phyloP scores from a whole-genome alignment of 2,113 vertebrate genomes.

The Lucifuga dentata region DNA sequence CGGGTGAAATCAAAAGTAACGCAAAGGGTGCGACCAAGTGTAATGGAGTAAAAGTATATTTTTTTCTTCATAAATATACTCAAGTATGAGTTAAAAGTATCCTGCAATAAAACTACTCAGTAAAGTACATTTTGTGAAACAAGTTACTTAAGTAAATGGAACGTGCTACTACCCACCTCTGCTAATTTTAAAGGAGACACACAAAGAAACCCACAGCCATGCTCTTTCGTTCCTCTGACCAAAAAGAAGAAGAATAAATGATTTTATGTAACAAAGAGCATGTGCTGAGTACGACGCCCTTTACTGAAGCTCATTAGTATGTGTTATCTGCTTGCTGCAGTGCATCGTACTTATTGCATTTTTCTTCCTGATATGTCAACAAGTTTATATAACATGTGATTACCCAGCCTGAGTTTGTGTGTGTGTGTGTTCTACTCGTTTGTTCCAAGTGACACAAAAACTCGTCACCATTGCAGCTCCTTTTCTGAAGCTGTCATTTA shows the following conservation, averaged over 20 bases:
- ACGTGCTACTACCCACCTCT: too few relatives aligned
- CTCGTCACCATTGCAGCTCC: neutral
- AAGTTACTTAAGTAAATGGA: too few relatives aligned
- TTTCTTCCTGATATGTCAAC: conserved; percentile 8
- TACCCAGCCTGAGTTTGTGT: conserved; percentile 10
- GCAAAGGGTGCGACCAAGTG: too few relatives aligned
- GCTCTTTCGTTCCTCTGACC: neutral
- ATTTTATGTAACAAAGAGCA: conserved; percentile 9
- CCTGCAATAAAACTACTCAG: too few relatives aligned
- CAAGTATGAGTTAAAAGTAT: too few relatives aligned
- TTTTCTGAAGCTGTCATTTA: conserved; percentile 5
- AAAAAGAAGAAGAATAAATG: neutral
- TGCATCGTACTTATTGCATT: neutral
- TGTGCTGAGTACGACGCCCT: conserved; percentile 3
- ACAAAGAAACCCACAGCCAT: neutral
- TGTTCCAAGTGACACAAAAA: conserved; percentile 17
- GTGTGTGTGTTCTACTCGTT: conserved; percentile 20
- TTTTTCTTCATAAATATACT: too few relatives aligned
- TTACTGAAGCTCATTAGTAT: conserved; percentile 26
- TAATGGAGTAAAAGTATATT: too few relatives aligned
- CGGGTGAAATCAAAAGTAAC: too few relatives aligned
- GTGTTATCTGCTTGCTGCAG: conserved; percentile 11
- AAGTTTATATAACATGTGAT: conserved; percentile 45
- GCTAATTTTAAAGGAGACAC: too few relatives aligned
- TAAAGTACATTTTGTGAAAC: too few relatives aligned